Evolutionary conservation across 2,797 vertebrate species (phyloP).

Genomic region (Distichodus sexfasciatus): DNA sequence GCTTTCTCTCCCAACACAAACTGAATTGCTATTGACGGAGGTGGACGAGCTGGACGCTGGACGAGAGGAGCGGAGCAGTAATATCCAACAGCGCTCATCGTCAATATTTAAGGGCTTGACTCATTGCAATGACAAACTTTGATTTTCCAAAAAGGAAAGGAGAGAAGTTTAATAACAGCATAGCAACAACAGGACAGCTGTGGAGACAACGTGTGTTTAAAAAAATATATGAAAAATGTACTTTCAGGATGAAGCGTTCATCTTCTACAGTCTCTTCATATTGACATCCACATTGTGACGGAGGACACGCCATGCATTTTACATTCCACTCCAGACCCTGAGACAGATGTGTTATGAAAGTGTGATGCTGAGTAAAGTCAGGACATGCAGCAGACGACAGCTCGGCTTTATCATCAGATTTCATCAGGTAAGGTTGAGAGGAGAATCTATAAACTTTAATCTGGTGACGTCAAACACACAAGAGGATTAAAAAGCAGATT

Average conservation of each 20-base stretch:
- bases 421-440: no score
- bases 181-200: constrained; percentile 54
- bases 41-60: neutral
- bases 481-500: no score
- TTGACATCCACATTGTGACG: constrained; percentile 56
- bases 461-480: no score
- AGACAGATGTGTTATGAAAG: no score
- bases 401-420: no score
- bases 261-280: constrained; percentile 58
- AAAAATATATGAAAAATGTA: constrained; percentile 76
- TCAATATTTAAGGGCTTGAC: neutral
- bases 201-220: constrained; percentile 74
- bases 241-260: constrained; percentile 68
- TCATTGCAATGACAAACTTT: constrained; percentile 48
- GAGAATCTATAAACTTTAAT: no score
- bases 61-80: neutral
- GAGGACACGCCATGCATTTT: neutral
- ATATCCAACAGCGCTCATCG: neutral
- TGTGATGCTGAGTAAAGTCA: no score
- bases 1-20: neutral
- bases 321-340: neutral
- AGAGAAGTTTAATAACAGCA: constrained; percentile 73
- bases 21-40: neutral
- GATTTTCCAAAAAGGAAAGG: constrained; percentile 62
- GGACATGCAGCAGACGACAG: no score